These are phyloP conservation scores for Meloidogyne exigua DNA, from an alignment of 1,140 invertebrate genomes.

Conservation along the genomic window DNA sequence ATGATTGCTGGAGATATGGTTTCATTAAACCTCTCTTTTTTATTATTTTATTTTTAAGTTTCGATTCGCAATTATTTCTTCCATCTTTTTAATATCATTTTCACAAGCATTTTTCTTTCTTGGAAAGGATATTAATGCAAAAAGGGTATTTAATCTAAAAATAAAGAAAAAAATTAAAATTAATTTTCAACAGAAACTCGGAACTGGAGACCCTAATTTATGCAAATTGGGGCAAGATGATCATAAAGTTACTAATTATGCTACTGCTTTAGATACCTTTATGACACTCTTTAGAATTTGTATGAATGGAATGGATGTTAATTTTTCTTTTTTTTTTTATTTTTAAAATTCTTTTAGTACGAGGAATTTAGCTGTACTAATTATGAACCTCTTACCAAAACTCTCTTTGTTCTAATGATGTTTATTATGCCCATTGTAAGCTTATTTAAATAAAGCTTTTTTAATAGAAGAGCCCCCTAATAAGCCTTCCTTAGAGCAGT, in stretches of 20 bases:
- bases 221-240: constrained; percentile 53
- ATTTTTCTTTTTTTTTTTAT: constrained; percentile 51
- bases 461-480: too few species aligned
- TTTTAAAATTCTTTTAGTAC: constrained; percentile 72
- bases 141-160: constrained; percentile 61
- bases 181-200: constrained; percentile 69
- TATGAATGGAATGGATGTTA: constrained; percentile 92
- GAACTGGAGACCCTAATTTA: constrained; percentile 57
- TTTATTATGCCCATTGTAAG: constrained; percentile 77
- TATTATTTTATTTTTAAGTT: constrained; percentile 64
- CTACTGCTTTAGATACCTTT: constrained; percentile 76
- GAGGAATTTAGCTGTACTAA: constrained; percentile 81
- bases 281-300: constrained; percentile 97
- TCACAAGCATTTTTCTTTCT: constrained; percentile 94
- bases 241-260: constrained; percentile 77
- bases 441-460: neutral
- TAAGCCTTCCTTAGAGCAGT: too few species aligned
- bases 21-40: neutral
- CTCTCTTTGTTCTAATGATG: constrained; percentile 85
- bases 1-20: constrained; percentile 95
- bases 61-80: constrained; percentile 92
- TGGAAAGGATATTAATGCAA: constrained; percentile 76
- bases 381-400: constrained; percentile 85
- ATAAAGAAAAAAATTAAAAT: neutral
- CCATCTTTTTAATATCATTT: constrained; percentile 87